These are phyloP conservation scores for Xiphophorus couchianus DNA, from an alignment of 2,113 vertebrate genomes.

Conservation along the genomic window DNA sequence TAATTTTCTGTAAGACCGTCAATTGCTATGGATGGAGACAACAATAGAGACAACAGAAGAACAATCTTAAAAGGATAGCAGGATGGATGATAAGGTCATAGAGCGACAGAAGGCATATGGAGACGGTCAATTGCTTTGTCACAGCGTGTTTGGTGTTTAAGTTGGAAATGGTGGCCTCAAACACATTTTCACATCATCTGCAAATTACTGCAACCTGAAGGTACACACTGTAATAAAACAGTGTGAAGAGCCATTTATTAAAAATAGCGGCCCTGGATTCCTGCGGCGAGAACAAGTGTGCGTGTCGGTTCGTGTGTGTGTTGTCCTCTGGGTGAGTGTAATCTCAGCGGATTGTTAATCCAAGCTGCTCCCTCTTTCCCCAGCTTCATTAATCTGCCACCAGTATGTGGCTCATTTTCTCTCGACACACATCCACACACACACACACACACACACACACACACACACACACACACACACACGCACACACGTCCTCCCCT, in stretches of 20 bases:
- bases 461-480: constrained; percentile 25
- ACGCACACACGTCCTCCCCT: background rate
- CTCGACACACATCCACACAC: constrained; percentile 22
- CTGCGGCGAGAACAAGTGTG: constrained; percentile 6
- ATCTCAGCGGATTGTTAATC: constrained; percentile 67
- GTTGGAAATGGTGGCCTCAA: constrained; percentile 20
- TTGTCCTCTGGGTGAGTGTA: constrained; percentile 37
- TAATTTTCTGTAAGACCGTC: background rate
- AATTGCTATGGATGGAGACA: background rate
- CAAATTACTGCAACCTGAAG: constrained; percentile 41
- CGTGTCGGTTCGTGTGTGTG: constrained; percentile 2
- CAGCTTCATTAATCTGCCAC: constrained; percentile 63
- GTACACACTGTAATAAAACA: constrained; percentile 26
- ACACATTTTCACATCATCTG: constrained; percentile 45
- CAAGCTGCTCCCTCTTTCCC: constrained; percentile 59
- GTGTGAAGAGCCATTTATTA: constrained; percentile 34
- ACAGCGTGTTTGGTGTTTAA: constrained; percentile 49
- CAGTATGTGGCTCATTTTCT: constrained; percentile 43
- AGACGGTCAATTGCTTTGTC: constrained; percentile 45
- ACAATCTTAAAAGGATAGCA: constrained; percentile 1
- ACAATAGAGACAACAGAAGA: background rate
- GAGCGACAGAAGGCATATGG: background rate
- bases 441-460: background rate
- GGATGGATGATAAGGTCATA: background rate
- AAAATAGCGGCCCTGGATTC: constrained; percentile 44